phyloP scores from a whole-genome alignment of 2,888 invertebrate genomes.

The Aproaerema taeniolella region DNA sequence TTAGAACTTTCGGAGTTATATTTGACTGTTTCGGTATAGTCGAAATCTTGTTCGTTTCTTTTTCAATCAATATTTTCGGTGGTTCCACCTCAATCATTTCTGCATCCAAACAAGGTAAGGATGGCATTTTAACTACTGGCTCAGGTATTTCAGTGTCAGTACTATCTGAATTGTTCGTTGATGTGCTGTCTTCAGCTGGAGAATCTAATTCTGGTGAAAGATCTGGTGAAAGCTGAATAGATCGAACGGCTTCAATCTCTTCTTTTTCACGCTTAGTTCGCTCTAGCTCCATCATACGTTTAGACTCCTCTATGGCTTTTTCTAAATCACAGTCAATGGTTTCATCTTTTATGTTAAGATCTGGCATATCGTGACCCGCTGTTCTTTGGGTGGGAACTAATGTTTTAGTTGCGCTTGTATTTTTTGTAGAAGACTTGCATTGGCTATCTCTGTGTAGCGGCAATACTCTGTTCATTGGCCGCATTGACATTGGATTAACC shows the following conservation, averaged over 20 bases:
- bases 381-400: constrained; percentile 48
- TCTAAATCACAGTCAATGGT: constrained; percentile 71
- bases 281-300: constrained; percentile 69
- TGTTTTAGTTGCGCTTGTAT: constrained; percentile 44
- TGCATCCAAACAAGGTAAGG: constrained; percentile 57
- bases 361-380: constrained; percentile 70
- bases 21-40: constrained; percentile 37
- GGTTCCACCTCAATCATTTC: constrained; percentile 56
- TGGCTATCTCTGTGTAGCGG: constrained; percentile 85
- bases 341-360: constrained; percentile 69
- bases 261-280: constrained; percentile 64
- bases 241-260: constrained; percentile 56
- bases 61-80: constrained; percentile 56
- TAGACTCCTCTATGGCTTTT: constrained; percentile 70
- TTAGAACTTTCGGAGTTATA: constrained; percentile 48
- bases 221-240: constrained; percentile 53
- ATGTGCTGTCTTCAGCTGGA: constrained; percentile 44
- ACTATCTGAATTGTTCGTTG: constrained; percentile 27
- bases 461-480: constrained; percentile 87
- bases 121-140: constrained; percentile 45
- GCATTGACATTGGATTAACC: constrained; percentile 81
- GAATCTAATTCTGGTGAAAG: constrained; percentile 36
- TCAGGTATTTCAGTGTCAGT: constrained; percentile 32
- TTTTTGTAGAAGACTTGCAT: constrained; percentile 62
- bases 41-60: constrained; percentile 49